A percentile compares a stretch with the other conserved stretches of the same genome.
These are phyloP conservation scores for Syrphus vitripennis DNA, from an alignment of 2,888 invertebrate genomes.

Conservation along the genomic window DNA sequence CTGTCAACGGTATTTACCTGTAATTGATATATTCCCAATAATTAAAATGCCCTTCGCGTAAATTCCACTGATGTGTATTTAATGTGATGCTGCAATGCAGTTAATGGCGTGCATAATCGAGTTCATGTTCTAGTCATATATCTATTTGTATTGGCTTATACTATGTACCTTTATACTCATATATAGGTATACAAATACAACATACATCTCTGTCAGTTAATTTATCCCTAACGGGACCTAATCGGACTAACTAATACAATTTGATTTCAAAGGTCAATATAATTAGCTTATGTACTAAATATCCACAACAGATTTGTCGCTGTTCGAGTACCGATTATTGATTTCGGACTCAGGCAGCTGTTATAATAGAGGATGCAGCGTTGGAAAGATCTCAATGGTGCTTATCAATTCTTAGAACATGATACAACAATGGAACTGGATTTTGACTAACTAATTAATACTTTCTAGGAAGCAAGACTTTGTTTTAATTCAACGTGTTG, in stretches of 20 bases:
- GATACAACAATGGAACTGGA: too few relatives aligned
- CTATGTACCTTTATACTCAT: too few relatives aligned
- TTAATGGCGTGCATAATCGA: conserved; percentile 32
- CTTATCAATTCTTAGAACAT: background rate
- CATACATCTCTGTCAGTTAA: conserved; percentile 1
- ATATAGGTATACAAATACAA: background rate
- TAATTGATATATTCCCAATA: conserved; percentile 32
- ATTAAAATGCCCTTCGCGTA: conserved; percentile 28
- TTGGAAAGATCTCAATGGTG: background rate
- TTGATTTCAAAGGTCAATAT: conserved; percentile 29
- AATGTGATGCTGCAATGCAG: conserved; percentile 26
- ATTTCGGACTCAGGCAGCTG: background rate
- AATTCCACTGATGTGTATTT: conserved; percentile 21
- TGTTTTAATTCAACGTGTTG: too few relatives aligned
- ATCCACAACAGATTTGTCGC: background rate
- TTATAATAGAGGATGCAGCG: background rate
- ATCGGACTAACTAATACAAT: background rate
- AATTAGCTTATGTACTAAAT: background rate
- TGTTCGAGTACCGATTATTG: background rate
- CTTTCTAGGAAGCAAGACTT: too few relatives aligned
- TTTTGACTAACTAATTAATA: too few relatives aligned
- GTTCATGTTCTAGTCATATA: background rate
- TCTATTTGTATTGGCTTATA: background rate
- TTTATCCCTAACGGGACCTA: conserved; percentile 2
- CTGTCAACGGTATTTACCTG: conserved; percentile 37